These are phyloP conservation scores for Hiodon tergisus DNA, from an alignment of 2,113 vertebrate genomes.

Conservation along the genomic window DNA sequence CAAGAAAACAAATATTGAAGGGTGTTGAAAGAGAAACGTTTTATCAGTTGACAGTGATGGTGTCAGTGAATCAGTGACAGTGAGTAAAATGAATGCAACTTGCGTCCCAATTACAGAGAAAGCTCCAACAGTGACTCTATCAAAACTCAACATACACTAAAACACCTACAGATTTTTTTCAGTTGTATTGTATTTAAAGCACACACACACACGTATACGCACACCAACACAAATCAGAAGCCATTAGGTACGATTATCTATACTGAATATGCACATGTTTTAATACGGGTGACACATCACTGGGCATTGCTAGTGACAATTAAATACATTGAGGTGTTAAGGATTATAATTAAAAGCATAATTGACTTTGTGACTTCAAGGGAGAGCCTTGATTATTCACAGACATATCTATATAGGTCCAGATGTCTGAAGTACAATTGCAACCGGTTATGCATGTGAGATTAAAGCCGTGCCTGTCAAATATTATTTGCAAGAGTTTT, in stretches of 20 bases:
- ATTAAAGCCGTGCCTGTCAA: not conserved
- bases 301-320: conserved; percentile 17
- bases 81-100: too few species aligned
- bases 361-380: not conserved
- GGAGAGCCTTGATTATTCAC: conserved; percentile 9
- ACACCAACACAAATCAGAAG: not conserved
- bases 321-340: conserved; percentile 8
- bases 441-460: not conserved
- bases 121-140: too few species aligned
- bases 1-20: too few species aligned
- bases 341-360: conserved; percentile 17
- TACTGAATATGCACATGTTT: not conserved
- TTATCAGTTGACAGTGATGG: too few species aligned
- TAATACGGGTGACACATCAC: conserved; percentile 13
- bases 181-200: too few species aligned
- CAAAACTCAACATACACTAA: too few species aligned
- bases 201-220: too few species aligned
- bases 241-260: not conserved
- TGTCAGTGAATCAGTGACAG: too few species aligned
- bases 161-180: too few species aligned
- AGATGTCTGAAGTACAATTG: not conserved
- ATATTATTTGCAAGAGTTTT: not conserved
- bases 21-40: too few species aligned
- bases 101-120: too few species aligned
- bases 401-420: conserved; percentile 16